Evolutionary conservation across 2,797 vertebrate species (phyloP), one percentile per base, ranked within the genome.

Genomic region (Uromys caudimaculatus): DNA sequence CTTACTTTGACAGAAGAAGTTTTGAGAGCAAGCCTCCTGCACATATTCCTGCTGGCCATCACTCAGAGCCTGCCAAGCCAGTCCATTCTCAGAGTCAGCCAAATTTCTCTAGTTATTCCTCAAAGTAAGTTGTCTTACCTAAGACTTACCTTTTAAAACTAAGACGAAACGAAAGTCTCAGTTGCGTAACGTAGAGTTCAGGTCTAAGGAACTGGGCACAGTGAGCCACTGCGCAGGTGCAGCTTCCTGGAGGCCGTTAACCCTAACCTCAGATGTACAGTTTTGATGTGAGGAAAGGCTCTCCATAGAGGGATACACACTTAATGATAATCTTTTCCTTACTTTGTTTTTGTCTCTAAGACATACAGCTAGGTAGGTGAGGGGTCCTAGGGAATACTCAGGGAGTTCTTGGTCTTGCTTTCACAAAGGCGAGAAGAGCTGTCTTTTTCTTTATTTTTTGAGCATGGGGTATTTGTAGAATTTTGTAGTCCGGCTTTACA

Each of bases 1-100:
- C 99, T 0, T 99, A 99, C 98, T 99, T 99, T 64, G 99, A 99
- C 95, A 99, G 99, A 35, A 99, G 99, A 83, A 99, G 99, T 98
- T 99, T 99, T 73, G 99, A 99, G 87, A 99, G 98, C 94, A 99
- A 99, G 97, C 98, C 99, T 47, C 98, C 99, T 78, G 96, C 98
- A 0, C 99, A 99, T 89, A 97, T 99, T 90, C 98, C 99, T 97
- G 97, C 99, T 94, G 99, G 98, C 98, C 99, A 99, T 91, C 99
- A 99, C 96, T 98, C 99, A 29, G 99, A 99, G 92, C 98, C 99
- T 87, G 95, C 98, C 92, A 99, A 99, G 97, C 98, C 99, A 9
- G 94, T 96, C 62, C 99, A 98, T 89, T 95, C 99, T 81, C 99
- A 99, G 97, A 99, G 99, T 90, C 99, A 99, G 81, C 99, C 99